Base-by-base conservation (phyloP, 2,888 invertebrate species). In the Mamestra brassicae region DNA sequence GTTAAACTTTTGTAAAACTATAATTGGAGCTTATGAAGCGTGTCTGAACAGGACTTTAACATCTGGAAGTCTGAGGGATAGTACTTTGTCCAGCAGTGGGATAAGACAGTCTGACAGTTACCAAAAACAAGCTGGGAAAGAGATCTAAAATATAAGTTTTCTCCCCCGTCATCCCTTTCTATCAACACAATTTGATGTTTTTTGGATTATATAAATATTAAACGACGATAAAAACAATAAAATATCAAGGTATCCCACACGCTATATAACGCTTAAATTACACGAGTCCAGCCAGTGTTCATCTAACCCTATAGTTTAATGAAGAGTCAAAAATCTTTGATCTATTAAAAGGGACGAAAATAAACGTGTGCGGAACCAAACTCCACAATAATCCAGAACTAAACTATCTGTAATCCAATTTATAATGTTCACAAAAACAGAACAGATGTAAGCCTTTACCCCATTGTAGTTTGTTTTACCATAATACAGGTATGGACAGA, bases 381-480 rank as follows among this genome's bases (percentile, higher is more conserved):
- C 7, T 52, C 42, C 42, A 66, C 54, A 70, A 80, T 72, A 81
- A 84, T 64, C 50, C 45, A 50, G 13, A n/a, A 71, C 70, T 71
- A 57, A 74, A 72, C 34, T 63, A 67, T 71, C 26, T 42, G 64
- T 82, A 78, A 84, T 82, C 78, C 69, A 84, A 85, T 82, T 82
- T 72, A 83, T 78, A 85, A 78, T 79, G 70, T 70, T 82, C 67
- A 85, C 85, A 83, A 84, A 85, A 85, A 78, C 79, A 76, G 79
- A 79, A 85, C 84, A 82, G 83, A 82, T 85, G 76, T 85, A 78
- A 71, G 61, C 68, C 60, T 78, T 75, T 55, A 79, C 55, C 38
- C 81, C 62, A 70, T 70, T 71, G 81, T 82, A 80, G 76, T 76
- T 42, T 45, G 58, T 79, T 68, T 66, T 10, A 36, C 17, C 26